Evolutionary conservation across 2,888 invertebrate species (phyloP).

Genomic region (Vandiemenella viatica): DNA sequence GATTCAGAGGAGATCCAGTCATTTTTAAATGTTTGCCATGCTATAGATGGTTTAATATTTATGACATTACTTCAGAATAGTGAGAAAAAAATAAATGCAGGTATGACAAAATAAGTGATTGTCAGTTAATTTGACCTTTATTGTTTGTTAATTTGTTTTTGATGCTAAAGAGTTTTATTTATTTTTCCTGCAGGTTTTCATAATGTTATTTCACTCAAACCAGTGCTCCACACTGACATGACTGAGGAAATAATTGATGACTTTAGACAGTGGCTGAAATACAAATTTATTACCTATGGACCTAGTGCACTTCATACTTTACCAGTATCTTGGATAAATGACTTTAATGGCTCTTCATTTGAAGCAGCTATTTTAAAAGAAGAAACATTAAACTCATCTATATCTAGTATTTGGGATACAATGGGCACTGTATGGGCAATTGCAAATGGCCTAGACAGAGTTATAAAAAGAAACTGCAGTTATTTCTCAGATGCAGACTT

Average conservation of each 20-base stretch:
- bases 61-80: constrained; percentile 5
- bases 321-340: constrained; percentile 5
- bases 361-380: neutral
- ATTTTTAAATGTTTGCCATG: constrained; percentile 7
- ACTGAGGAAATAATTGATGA: neutral
- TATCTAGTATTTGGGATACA: constrained; percentile 1
- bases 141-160: too few species aligned
- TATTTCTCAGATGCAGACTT: neutral
- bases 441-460: constrained; percentile 4
- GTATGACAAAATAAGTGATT: too few species aligned
- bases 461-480: constrained; percentile 1
- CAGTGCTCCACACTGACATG: neutral
- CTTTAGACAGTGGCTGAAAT: neutral
- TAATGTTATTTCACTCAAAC: constrained; percentile 6
- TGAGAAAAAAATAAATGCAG: constrained; percentile 6
- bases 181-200: constrained; percentile 8
- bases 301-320: neutral
- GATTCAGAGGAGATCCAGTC: constrained; percentile 9
- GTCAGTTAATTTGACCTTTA: too few species aligned
- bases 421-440: constrained; percentile 6
- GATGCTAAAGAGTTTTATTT: neutral
- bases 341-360: constrained; percentile 1
- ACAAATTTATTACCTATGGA: neutral
- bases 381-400: neutral
- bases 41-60: constrained; percentile 9